phyloP scores from a whole-genome alignment of 2,888 invertebrate species.

The Platycheirus rosarum region DNA sequence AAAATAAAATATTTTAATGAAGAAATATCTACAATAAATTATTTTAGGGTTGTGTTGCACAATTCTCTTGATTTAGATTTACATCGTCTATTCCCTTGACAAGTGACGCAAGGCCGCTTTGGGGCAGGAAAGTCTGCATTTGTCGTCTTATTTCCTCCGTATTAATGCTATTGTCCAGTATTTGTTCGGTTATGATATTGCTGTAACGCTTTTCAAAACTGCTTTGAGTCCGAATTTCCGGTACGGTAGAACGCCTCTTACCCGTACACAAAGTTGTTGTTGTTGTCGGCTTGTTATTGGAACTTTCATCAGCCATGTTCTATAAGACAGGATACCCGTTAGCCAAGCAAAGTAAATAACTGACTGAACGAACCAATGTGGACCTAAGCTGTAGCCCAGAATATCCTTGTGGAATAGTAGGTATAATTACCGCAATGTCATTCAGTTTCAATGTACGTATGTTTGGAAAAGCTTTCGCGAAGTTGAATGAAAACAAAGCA shows the following conservation, averaged over 20 bases:
- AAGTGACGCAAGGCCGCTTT: conserved; percentile 76
- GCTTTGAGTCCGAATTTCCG: conserved; percentile 77
- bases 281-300: conserved; percentile 3
- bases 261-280: conserved; percentile 54
- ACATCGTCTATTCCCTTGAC: conserved; percentile 43
- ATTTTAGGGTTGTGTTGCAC: background rate
- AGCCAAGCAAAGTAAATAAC: conserved; percentile 48
- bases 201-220: conserved; percentile 82
- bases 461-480: conserved; percentile 65
- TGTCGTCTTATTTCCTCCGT: conserved; percentile 85
- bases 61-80: background rate
- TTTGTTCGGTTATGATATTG: conserved; percentile 81
- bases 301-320: conserved; percentile 44
- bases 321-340: conserved; percentile 8
- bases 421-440: conserved; percentile 42
- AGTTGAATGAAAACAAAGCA: conserved; percentile 7
- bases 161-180: conserved; percentile 82
- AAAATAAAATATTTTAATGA: conserved; percentile 3
- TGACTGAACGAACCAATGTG: conserved; percentile 10
- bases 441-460: conserved; percentile 57
- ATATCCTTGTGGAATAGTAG: conserved; percentile 41
- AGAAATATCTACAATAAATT: background rate
- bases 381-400: conserved; percentile 9
- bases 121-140: conserved; percentile 88
- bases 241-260: conserved; percentile 65